phyloP scores from a whole-genome alignment of 2,113 vertebrate species.

The Mesitornis unicolor region DNA sequence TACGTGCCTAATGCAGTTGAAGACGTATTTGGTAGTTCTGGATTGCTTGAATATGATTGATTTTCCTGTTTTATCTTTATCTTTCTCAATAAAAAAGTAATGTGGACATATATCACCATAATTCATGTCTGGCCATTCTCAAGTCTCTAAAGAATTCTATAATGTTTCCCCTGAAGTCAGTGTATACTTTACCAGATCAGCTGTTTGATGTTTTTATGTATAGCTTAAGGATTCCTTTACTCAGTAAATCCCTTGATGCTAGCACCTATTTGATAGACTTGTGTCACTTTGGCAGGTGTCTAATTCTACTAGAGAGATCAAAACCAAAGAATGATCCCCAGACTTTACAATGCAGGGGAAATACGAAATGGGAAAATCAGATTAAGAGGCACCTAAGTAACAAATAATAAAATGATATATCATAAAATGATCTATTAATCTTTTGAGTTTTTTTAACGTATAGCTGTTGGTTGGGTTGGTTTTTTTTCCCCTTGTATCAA shows the following conservation, averaged over 20 bases:
- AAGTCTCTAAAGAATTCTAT: background rate
- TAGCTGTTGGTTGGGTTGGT: background rate
- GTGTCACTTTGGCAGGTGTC: background rate
- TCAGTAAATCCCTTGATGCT: background rate
- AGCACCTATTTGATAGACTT: background rate
- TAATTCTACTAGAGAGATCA: background rate
- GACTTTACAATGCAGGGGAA: background rate
- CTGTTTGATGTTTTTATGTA: background rate
- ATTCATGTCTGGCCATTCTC: slow-evolving; percentile 12
- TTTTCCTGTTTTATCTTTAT: slow-evolving; percentile 30
- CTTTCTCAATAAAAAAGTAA: slow-evolving; percentile 26
- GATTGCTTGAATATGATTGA: slow-evolving; percentile 36
- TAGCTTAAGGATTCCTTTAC: background rate
- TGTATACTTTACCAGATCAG: background rate
- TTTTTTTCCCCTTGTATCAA: background rate
- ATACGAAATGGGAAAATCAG: background rate
- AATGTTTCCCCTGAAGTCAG: background rate
- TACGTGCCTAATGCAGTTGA: background rate
- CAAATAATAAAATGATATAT: background rate
- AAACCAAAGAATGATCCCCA: background rate
- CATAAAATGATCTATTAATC: background rate
- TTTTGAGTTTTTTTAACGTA: background rate
- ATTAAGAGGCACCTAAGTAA: background rate
- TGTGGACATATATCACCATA: background rate
- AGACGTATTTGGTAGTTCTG: background rate